phyloP scores from a whole-genome alignment of 2,797 vertebrate species.

The Synaphobranchus kaupii region DNA sequence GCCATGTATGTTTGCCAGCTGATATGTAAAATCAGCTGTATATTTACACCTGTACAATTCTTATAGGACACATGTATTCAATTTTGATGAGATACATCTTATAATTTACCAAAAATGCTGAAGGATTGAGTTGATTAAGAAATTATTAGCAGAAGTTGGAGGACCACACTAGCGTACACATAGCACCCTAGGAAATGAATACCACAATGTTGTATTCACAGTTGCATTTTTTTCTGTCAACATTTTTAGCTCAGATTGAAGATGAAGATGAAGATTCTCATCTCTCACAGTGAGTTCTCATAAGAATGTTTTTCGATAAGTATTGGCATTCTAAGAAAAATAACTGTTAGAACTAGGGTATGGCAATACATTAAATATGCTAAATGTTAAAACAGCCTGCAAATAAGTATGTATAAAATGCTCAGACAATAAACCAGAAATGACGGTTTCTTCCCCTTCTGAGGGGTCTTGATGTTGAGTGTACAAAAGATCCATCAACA shows the following conservation, averaged over 20 bases:
- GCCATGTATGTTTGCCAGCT: neutral
- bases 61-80: neutral
- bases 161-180: neutral
- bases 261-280: too few species aligned
- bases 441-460: slow-evolving; percentile 34
- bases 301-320: slow-evolving; percentile 5
- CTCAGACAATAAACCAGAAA: slow-evolving; percentile 46
- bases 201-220: neutral
- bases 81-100: neutral
- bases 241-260: neutral
- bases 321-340: slow-evolving; percentile 21
- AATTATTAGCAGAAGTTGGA: neutral
- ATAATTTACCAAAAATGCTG: neutral
- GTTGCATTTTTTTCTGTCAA: neutral
- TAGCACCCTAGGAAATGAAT: neutral
- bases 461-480: slow-evolving; percentile 31
- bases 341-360: slow-evolving; percentile 34
- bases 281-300: neutral
- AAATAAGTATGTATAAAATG: slow-evolving; percentile 52
- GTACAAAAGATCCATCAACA: slow-evolving; percentile 23
- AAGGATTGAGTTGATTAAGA: neutral
- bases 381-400: slow-evolving; percentile 36
- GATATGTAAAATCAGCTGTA: neutral
- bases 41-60: neutral
- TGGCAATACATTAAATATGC: slow-evolving; percentile 36